Evolutionary conservation across 37 sponge, comb jelly and placozoan species (phyloP).

Genomic region (Mnemiopsis leidyi): DNA sequence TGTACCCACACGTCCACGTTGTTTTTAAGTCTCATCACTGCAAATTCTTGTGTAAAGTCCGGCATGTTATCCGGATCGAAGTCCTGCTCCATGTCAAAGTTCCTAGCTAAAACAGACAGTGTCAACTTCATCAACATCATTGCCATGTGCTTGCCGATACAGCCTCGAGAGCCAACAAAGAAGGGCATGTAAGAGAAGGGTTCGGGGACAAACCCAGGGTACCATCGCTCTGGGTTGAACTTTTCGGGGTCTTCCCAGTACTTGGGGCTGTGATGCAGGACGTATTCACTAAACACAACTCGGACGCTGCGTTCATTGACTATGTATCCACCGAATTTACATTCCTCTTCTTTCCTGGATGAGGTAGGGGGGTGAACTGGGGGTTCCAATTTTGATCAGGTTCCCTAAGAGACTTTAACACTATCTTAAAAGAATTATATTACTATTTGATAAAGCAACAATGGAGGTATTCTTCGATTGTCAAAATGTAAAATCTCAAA

Average conservation of each 20-base stretch:
- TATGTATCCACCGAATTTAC: not conserved
- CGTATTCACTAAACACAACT: not conserved
- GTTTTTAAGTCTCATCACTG: constrained; percentile 19
- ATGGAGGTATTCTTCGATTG: too few species aligned
- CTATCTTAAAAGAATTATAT: too few species aligned
- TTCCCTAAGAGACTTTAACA: too few species aligned
- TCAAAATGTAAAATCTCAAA: too few species aligned
- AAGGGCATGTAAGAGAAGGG: constrained; percentile 32
- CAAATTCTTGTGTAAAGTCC: not conserved
- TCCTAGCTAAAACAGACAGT: not conserved
- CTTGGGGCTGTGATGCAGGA: not conserved
- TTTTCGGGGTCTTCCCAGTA: constrained; percentile 6
- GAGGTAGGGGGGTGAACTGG: too few species aligned
- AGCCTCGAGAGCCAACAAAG: not conserved
- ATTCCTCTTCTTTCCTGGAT: not conserved
- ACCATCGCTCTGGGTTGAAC: constrained; percentile 14
- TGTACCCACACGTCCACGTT: not conserved
- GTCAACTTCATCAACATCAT: constrained; percentile 23
- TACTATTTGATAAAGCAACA: too few species aligned
- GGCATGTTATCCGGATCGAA: not conserved
- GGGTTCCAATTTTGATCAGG: too few species aligned
- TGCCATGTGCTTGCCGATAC: not conserved
- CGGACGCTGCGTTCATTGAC: not conserved
- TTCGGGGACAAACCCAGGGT: not conserved
- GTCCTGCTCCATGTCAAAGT: constrained; percentile 12